A percentile compares a stretch with the other conserved stretches of the same genome.
phyloP scores from a whole-genome alignment of 2,888 invertebrate genomes.

The Micoletzkya japonica region DNA sequence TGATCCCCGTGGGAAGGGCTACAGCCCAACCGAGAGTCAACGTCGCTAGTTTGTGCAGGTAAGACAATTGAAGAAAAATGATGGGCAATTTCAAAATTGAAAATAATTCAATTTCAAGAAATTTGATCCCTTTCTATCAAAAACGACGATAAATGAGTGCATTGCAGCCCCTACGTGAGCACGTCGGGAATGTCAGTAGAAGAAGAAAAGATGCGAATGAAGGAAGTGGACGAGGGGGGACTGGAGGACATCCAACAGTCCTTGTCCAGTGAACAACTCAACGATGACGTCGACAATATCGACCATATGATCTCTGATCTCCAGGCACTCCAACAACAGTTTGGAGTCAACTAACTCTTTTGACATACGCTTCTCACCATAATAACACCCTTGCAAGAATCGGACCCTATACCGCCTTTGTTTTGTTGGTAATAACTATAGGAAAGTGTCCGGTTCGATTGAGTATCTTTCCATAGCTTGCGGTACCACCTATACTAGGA shows the following conservation, averaged over 20 bases:
- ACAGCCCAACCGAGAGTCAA: slow-evolving; percentile 60
- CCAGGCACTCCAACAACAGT: slow-evolving; percentile 58
- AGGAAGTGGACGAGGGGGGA: background rate
- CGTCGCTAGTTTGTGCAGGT: slow-evolving; percentile 50
- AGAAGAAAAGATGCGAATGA: slow-evolving; percentile 14
- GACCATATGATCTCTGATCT: slow-evolving; percentile 59
- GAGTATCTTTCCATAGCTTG: too few species aligned
- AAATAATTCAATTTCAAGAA: background rate
- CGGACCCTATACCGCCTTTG: too few species aligned
- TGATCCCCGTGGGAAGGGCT: slow-evolving; percentile 58
- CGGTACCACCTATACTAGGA: too few species aligned
- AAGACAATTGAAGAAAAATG: background rate
- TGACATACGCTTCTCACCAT: too few species aligned
- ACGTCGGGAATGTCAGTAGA: slow-evolving; percentile 34
- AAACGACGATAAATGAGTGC: background rate
- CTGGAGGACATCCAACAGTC: slow-evolving; percentile 31
- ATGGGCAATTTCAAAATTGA: too few species aligned
- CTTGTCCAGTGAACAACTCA: slow-evolving; percentile 50
- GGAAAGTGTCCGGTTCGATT: too few species aligned
- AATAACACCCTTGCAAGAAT: too few species aligned
- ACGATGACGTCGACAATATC: slow-evolving; percentile 48
- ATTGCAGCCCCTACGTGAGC: slow-evolving; percentile 40
- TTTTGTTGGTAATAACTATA: too few species aligned
- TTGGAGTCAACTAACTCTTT: slow-evolving; percentile 32
- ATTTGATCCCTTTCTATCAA: background rate